phyloP scores from a whole-genome alignment of 2,888 invertebrate genomes.

The Torymus tubicola region DNA sequence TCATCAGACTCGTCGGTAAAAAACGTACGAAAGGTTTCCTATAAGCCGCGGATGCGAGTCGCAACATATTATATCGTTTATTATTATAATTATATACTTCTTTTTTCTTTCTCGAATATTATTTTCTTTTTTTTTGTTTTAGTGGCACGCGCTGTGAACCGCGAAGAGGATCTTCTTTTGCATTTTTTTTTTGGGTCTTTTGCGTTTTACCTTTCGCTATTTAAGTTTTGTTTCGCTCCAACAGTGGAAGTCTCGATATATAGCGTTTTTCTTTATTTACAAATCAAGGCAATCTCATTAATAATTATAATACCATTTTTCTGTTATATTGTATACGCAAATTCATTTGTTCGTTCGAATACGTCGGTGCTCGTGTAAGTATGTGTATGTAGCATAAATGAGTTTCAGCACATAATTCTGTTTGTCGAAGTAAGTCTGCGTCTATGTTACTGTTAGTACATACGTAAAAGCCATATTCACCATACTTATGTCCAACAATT shows the following conservation, averaged over 20 bases:
- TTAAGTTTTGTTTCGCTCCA: constrained; percentile 33
- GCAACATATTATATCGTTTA: constrained; percentile 30
- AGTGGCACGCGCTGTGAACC: constrained; percentile 59
- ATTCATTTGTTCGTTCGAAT: constrained; percentile 59
- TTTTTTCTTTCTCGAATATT: neutral
- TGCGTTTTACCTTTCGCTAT: constrained; percentile 16
- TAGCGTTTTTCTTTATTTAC: constrained; percentile 72
- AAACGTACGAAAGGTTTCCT: constrained; percentile 66
- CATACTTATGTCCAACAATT: constrained; percentile 63
- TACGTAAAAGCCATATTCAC: constrained; percentile 56
- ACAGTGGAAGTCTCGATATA: constrained; percentile 69
- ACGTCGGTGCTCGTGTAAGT: too few species aligned
- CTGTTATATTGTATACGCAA: constrained; percentile 15
- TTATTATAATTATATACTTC: constrained; percentile 19
- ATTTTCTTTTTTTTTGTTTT: constrained; percentile 33
- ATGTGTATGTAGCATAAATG: constrained; percentile 51
- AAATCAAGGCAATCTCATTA: constrained; percentile 73
- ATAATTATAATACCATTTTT: constrained; percentile 47
- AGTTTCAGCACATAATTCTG: too few species aligned
- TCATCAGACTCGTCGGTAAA: constrained; percentile 63
- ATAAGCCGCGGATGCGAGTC: constrained; percentile 59
- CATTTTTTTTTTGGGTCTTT: neutral
- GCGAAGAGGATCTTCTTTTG: constrained; percentile 60
- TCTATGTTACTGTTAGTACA: constrained; percentile 15
- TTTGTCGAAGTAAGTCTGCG: too few species aligned